phyloP scores from a whole-genome alignment of 2,113 vertebrate species.

The Speoplatyrhinus poulsoni region DNA sequence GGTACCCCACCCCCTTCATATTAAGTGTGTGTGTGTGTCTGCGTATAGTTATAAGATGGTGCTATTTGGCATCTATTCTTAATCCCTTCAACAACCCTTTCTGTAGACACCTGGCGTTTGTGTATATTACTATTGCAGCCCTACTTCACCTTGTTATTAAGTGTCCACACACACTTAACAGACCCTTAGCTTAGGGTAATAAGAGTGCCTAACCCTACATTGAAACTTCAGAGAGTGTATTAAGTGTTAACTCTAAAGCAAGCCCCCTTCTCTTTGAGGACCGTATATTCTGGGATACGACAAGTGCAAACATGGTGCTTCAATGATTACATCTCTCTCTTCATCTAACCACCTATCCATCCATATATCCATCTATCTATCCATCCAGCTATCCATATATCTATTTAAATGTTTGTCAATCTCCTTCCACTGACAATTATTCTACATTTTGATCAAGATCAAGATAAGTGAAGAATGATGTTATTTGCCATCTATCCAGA shows the following conservation, averaged over 20 bases:
- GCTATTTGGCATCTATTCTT: conserved; percentile 55
- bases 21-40: conserved; percentile 43
- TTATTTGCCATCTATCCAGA: conserved; percentile 38
- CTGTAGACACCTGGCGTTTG: conserved; percentile 73
- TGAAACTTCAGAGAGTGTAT: conserved; percentile 74
- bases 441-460: too few relatives aligned
- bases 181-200: conserved; percentile 74
- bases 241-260: conserved; percentile 58
- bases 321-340: conserved; percentile 67
- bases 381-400: conserved; percentile 10
- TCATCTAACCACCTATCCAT: conserved; percentile 50
- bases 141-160: conserved; percentile 77
- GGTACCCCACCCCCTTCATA: conserved; percentile 29
- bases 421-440: conserved; percentile 6
- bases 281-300: conserved; percentile 58
- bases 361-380: conserved; percentile 15
- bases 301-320: conserved; percentile 74
- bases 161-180: conserved; percentile 71
- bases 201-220: conserved; percentile 67
- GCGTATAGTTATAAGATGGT: conserved; percentile 52
- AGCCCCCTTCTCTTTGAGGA: conserved; percentile 63
- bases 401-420: conserved; percentile 13
- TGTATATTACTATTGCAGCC: conserved; percentile 67
- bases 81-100: conserved; percentile 66
- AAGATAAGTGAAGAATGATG: conserved; percentile 41